A percentile compares a stretch with the other conserved stretches of the same genome.
phyloP scores from a whole-genome alignment of 2,797 vertebrate species.

The Hypotaenidia okinawae region DNA sequence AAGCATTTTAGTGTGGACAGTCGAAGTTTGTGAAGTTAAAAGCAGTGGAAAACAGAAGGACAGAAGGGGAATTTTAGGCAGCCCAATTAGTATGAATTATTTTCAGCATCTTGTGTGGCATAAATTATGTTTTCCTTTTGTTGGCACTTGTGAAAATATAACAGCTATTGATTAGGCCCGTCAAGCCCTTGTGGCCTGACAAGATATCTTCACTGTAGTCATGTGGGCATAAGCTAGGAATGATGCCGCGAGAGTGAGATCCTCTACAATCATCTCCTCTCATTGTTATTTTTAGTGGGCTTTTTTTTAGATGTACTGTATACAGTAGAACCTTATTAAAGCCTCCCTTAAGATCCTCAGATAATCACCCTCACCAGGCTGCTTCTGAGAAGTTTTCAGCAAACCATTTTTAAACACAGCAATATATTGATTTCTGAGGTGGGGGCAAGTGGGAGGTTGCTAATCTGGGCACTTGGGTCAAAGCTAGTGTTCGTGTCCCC shows the following conservation, averaged over 20 bases:
- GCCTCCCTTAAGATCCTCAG: conserved; percentile 35
- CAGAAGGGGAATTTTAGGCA: conserved; percentile 45
- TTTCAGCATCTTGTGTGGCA: conserved; percentile 56
- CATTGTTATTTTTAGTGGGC: conserved; percentile 63
- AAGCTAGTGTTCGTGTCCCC: conserved; percentile 47
- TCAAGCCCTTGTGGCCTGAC: conserved; percentile 59
- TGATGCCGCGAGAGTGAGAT: conserved; percentile 56
- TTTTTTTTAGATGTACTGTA: conserved; percentile 55
- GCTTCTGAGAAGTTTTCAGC: conserved; percentile 44
- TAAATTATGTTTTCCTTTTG: conserved; percentile 71
- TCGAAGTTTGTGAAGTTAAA: conserved; percentile 48
- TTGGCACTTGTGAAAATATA: conserved; percentile 79
- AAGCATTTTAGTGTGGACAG: conserved; percentile 47
- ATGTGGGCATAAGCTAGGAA: conserved; percentile 50
- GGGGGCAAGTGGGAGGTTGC: conserved; percentile 54
- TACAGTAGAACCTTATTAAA: conserved; percentile 68
- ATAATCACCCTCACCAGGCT: conserved; percentile 46
- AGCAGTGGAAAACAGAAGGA: conserved; percentile 12
- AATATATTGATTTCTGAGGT: conserved; percentile 44
- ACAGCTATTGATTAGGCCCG: conserved; percentile 81
- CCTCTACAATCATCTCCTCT: conserved; percentile 69
- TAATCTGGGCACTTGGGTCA: conserved; percentile 60
- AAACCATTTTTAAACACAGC: conserved; percentile 42
- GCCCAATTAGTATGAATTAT: conserved; percentile 51
- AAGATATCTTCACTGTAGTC: conserved; percentile 59